These are phyloP conservation scores for Lophotriccus pileatus DNA, from an alignment of 2,797 vertebrate species.

Conservation along the genomic window DNA sequence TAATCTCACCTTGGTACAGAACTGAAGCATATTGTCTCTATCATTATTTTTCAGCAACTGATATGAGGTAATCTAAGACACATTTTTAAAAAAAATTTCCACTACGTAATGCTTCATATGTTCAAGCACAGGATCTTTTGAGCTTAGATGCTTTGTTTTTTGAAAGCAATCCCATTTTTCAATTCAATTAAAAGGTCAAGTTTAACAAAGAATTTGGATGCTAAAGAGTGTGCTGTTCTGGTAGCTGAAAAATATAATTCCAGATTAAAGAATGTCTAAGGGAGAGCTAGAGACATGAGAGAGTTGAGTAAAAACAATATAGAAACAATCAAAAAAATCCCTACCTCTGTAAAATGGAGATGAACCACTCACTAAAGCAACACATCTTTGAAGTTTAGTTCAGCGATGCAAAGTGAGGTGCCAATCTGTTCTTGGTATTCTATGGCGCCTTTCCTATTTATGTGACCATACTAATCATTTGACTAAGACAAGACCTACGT, in stretches of 20 bases:
- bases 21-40: neutral
- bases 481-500: neutral
- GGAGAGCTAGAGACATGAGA: neutral
- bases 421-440: neutral
- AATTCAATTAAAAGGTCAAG: neutral
- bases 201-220: neutral
- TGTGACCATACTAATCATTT: neutral
- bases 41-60: neutral
- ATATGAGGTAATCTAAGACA: neutral
- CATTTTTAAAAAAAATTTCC: neutral
- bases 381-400: neutral
- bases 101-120: fast-evolving
- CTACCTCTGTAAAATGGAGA: neutral
- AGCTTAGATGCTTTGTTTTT: neutral
- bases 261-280: neutral
- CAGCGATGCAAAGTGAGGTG: fast-evolving
- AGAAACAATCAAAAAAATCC: fast-evolving
- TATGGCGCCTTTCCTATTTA: neutral
- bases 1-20: neutral
- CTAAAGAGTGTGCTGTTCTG: neutral
- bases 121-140: neutral
- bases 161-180: neutral
- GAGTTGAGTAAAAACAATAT: neutral
- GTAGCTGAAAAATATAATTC: neutral
- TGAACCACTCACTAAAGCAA: neutral